phyloP scores from a whole-genome alignment of 1,140 invertebrate genomes.

The Zelostemma sp. region DNA sequence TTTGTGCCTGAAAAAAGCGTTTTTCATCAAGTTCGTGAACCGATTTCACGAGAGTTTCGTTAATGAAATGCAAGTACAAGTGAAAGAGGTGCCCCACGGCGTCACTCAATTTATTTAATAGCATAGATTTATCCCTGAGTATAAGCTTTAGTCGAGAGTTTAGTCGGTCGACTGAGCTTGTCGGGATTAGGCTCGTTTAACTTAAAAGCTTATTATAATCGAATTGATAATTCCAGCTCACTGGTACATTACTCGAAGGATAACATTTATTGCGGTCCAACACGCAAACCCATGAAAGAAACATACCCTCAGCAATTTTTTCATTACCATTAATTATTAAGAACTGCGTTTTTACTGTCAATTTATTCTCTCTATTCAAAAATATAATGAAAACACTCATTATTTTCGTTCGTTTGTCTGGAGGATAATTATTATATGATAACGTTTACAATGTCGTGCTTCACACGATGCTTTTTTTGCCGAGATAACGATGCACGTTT shows the following conservation, averaged over 20 bases:
- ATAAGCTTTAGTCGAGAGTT: slow-evolving; percentile 46
- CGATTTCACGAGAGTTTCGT: slow-evolving; percentile 17
- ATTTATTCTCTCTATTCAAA: too few relatives aligned
- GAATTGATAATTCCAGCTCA: slow-evolving; percentile 60
- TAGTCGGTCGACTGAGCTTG: slow-evolving; percentile 55
- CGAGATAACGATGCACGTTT: too few relatives aligned
- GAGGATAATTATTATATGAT: too few relatives aligned
- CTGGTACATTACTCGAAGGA: slow-evolving; percentile 26
- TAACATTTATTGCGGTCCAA: slow-evolving; percentile 55
- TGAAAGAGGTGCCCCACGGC: slow-evolving; percentile 22
- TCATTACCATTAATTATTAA: too few relatives aligned
- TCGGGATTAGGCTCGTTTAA: slow-evolving; percentile 59
- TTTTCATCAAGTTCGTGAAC: slow-evolving; percentile 3
- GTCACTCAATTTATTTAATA: slow-evolving; percentile 58
- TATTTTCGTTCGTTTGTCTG: too few relatives aligned
- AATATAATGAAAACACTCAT: too few relatives aligned
- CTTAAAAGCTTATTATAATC: slow-evolving; percentile 67
- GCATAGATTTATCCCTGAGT: slow-evolving; percentile 37
- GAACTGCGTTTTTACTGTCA: too few relatives aligned
- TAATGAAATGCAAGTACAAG: slow-evolving; percentile 30
- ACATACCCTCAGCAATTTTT: slow-evolving; percentile 8
- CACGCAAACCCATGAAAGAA: slow-evolving; percentile 49
- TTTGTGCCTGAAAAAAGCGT: too few relatives aligned
- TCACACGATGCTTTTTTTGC: too few relatives aligned
- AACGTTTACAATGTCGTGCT: too few relatives aligned